These are phyloP conservation scores for Atta cephalotes DNA, from an alignment of 1,140 invertebrate species.

Conservation along the genomic window DNA sequence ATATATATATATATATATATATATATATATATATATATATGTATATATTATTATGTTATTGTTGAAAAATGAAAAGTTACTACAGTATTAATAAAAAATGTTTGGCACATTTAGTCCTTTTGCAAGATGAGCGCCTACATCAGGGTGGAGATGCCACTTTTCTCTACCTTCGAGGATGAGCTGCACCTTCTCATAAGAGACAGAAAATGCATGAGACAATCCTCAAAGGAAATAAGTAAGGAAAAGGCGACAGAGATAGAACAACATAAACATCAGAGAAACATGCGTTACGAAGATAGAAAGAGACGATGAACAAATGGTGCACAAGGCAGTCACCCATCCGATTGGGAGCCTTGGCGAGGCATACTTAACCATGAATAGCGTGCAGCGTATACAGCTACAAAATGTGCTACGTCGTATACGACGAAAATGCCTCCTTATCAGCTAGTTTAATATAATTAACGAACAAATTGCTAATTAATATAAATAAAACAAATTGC, in stretches of 20 bases:
- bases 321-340: slow-evolving; percentile 51
- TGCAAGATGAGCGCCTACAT: background rate
- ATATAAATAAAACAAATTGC: background rate
- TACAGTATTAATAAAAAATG: background rate
- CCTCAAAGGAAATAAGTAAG: slow-evolving; percentile 58
- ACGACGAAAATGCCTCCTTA: background rate
- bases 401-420: background rate
- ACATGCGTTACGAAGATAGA: background rate
- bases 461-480: background rate
- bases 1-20: no score
- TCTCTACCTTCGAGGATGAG: slow-evolving; percentile 59
- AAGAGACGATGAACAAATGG: slow-evolving; percentile 5
- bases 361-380: background rate
- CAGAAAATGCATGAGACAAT: slow-evolving; percentile 1
- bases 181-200: background rate
- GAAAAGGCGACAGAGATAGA: background rate
- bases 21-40: no score
- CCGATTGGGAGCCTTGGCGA: background rate
- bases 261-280: background rate
- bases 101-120: slow-evolving; percentile 36
- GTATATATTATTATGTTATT: no score
- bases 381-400: background rate
- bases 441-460: background rate
- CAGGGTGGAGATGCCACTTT: slow-evolving; percentile 47
- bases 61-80: background rate